Base-by-base conservation (phyloP, 2,113 vertebrate species). In the Typhlomys cinereus region DNA sequence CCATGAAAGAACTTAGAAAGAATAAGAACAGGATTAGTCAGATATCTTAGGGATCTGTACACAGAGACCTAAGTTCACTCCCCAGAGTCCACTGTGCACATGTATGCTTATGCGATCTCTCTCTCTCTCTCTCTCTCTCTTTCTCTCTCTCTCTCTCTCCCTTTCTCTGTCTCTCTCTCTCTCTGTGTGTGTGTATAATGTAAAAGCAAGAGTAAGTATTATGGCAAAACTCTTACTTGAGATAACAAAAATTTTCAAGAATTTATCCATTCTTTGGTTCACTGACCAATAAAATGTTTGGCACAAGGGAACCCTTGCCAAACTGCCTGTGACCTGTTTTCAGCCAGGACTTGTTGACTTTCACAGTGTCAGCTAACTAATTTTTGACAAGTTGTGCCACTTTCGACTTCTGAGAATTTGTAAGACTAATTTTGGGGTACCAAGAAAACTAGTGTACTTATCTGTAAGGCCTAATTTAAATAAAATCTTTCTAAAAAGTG, bases 331-430 rank as follows among this genome's bases (percentile, higher is more conserved):
- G 73, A 78, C 48, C 23, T 75, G 14, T 90, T 41, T 76, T 86
- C 15, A 62, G 17, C 66, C 21, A 84, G 88, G 74, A 86, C 12
- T 48, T 69, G 1, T 31, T 89, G 54, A 15, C 59, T 34, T 95
- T 82, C 25, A 83, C 36, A 46, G 78, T 88, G 27, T 74, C n/a
- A 85, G 29, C 25, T 67, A 52, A 84, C 52, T 69, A 25, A 62
- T 13, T 71, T 94, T 76, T 82, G 41, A 61, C 29, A 34, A 73
- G 14, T 83, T 78, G 62, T 79, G 83, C 34, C 39, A 59, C 29
- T 92, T 93, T 83, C 71, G 62, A 92, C 59, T 95, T 4, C 39
- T 87, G 54, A 41, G 25, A 88, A 67, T 67, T 80, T 91, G 2
- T 92, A 88, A 69, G 73, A 57, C 59, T 73, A 80, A 81, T 34